phyloP scores from a whole-genome alignment of 1,140 invertebrate genomes.

The Euglossa dilemma region DNA sequence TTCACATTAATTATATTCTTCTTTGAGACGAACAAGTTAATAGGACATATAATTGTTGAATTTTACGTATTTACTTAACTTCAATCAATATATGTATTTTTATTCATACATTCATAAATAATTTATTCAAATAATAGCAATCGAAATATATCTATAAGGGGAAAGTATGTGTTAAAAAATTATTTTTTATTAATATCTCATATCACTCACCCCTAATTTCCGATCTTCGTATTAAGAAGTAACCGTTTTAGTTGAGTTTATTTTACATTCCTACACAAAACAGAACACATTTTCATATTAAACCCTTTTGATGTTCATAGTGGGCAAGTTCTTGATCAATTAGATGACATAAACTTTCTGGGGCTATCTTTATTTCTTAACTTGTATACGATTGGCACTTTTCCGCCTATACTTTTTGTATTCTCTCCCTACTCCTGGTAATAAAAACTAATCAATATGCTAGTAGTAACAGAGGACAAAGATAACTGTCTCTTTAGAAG shows the following conservation, averaged over 20 bases:
- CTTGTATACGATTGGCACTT: slow-evolving; percentile 43
- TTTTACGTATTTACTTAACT: not conserved
- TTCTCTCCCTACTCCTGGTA: slow-evolving; percentile 52
- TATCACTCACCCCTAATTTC: slow-evolving; percentile 2
- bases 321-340: not conserved
- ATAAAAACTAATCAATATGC: slow-evolving; percentile 62
- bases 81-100: not conserved
- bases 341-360: slow-evolving; percentile 7
- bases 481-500: slow-evolving; percentile 17
- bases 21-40: not conserved
- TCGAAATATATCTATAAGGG: not conserved
- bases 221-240: not conserved
- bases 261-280: not conserved
- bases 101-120: not conserved
- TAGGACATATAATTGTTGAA: not conserved
- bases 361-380: slow-evolving; percentile 45
- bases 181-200: slow-evolving; percentile 12
- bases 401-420: slow-evolving; percentile 45
- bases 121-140: not conserved
- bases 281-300: not conserved
- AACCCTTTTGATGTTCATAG: not conserved
- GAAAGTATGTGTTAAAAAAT: not conserved
- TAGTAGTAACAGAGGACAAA: slow-evolving; percentile 38
- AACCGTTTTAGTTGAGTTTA: not conserved
- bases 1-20: not conserved